Base-by-base conservation (phyloP, 2,888 invertebrate genomes). In the Pristionchus maxplancki region DNA sequence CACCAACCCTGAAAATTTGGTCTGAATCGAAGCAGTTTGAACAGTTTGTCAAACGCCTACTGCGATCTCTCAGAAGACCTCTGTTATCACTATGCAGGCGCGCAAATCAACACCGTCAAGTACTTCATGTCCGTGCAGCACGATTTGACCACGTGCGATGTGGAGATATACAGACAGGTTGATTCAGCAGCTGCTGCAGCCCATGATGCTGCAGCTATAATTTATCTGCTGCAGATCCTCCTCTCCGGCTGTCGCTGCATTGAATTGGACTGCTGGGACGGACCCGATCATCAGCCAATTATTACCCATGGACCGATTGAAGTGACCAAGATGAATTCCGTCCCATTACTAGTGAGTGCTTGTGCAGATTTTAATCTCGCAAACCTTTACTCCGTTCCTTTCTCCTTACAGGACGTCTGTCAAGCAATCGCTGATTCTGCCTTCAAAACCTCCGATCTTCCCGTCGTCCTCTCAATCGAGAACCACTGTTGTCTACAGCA, bases 221-320 rank as follows among this genome's bases (percentile, higher is more conserved):
- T n/a, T n/a, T n/a, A n/a, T n/a, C n/a, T n/a, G n/a, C n/a, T 82
- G 48, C 28, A 90, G 96, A 97, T 97, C 17, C 96, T 99, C 90
- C 96, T 99, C 89, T 98, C 98, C 67, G 99, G 99, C 0, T 99
- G 99, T 96, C 97, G 98, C 93, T 99, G 98, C 95, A 97, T 99
- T 5, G 99, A 99, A 95, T 96, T 99, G 88, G 99, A 99, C 95
- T 98, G 98, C 95, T 99, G 99, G 99, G 99, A 99, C 95, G 99
- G 99, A 15, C 89, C 90, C n/a, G 98, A 98, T 95, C 91, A 90
- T 67, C 99, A 99, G 94, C 99, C 99, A 0, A 98, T 99, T 94
- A 98, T 99, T 92, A 99, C 99, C 53, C 99, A 99, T 95, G 99
- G 99, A 74, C 98, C 91, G 1, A 87, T 90, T 6, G 91, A 90